Evolutionary conservation across 1,140 invertebrate species (phyloP).

Genomic region (Drosophila mayri): DNA sequence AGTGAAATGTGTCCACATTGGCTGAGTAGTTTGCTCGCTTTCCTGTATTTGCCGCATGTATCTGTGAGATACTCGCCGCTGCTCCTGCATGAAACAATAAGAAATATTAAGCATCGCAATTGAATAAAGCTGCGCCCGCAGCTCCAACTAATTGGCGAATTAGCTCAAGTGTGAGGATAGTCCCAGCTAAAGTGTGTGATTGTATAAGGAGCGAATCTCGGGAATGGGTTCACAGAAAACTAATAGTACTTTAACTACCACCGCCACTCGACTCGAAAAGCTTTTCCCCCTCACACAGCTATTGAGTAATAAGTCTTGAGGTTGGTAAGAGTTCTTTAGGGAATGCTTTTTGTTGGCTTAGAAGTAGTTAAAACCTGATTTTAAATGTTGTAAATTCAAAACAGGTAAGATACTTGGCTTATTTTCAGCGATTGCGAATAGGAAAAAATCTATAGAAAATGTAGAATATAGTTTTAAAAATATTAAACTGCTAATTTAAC

Average conservation of each 20-base stretch:
- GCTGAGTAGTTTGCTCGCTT: conserved; percentile 61
- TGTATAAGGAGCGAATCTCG: conserved; percentile 46
- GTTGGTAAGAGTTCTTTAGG: neutral
- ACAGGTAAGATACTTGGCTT: neutral
- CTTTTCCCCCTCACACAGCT: neutral
- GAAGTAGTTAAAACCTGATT: neutral
- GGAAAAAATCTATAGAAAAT: neutral
- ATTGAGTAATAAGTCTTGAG: conserved; percentile 3
- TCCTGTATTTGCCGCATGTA: conserved; percentile 28
- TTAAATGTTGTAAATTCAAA: neutral
- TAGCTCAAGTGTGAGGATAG: conserved; percentile 57
- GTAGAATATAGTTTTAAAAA: too few relatives aligned
- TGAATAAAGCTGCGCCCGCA: conserved; percentile 49
- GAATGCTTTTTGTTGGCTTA: neutral
- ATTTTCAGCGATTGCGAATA: neutral
- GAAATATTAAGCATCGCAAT: conserved; percentile 45
- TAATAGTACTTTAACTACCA: conserved; percentile 5
- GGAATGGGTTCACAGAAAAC: conserved; percentile 36
- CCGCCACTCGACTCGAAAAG: conserved; percentile 43
- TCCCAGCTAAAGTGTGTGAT: conserved; percentile 39
- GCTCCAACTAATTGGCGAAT: conserved; percentile 67
- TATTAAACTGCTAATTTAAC: neutral
- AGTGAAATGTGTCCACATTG: conserved; percentile 80
- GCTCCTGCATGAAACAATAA: conserved; percentile 37
- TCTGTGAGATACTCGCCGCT: conserved; percentile 48